These are phyloP conservation scores for Trissolcus brochymenae DNA, from an alignment of 2,888 invertebrate species.

Conservation along the genomic window DNA sequence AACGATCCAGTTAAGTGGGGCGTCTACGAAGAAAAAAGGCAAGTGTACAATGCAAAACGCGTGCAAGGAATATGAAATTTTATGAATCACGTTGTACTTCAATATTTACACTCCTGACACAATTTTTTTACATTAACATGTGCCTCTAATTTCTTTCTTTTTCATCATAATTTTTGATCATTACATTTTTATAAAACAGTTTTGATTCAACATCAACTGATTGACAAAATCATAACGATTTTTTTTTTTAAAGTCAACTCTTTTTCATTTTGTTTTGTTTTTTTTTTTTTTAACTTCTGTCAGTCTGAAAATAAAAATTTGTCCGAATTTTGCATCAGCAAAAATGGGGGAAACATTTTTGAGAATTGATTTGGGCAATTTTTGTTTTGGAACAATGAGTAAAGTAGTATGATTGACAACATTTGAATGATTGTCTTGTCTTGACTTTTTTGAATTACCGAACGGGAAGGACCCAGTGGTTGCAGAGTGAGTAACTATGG, in stretches of 20 bases:
- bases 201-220: no score
- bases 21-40: constrained; percentile 71
- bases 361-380: no score
- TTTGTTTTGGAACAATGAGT: no score
- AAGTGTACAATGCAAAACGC: constrained; percentile 65
- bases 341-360: no score
- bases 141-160: not conserved
- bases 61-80: constrained; percentile 60
- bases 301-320: no score
- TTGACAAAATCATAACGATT: no score
- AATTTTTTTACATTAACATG: constrained; percentile 16
- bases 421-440: constrained; percentile 72
- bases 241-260: no score
- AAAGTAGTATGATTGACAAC: constrained; percentile 58
- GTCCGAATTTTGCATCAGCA: no score
- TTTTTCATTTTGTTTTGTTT: no score
- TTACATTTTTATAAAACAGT: not conserved
- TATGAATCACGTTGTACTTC: constrained; percentile 50
- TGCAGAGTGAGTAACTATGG: constrained; percentile 72
- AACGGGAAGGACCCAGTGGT: constrained; percentile 59
- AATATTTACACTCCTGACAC: constrained; percentile 53
- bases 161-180: not conserved
- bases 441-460: constrained; percentile 63
- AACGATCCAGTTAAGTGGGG: constrained; percentile 72
- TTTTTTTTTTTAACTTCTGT: no score